These are phyloP conservation scores for Melipona bicolor DNA, from an alignment of 2,888 invertebrate species.

Conservation along the genomic window DNA sequence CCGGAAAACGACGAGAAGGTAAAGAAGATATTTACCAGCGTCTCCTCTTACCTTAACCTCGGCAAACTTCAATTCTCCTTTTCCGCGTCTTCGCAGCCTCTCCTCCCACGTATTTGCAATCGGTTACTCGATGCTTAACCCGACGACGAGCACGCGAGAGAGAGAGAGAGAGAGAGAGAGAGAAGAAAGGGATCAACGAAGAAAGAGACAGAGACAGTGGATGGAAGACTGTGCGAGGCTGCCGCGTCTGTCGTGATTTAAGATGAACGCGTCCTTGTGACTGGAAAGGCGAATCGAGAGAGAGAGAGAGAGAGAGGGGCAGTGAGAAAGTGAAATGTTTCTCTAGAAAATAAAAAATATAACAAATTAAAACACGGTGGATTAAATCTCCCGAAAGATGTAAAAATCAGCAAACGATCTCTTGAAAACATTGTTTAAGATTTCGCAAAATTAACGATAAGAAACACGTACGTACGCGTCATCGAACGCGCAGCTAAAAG, in stretches of 20 bases:
- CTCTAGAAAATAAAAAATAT: too few relatives aligned
- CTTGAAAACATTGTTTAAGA: too few relatives aligned
- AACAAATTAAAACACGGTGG: too few relatives aligned
- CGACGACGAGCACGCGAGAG: constrained; percentile 59
- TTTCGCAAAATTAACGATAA: too few relatives aligned
- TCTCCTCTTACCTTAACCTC: constrained; percentile 75
- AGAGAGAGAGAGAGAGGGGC: too few relatives aligned
- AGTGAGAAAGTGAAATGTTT: background rate
- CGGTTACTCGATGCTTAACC: constrained; percentile 77
- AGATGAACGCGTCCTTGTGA: constrained; percentile 46
- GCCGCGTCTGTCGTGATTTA: constrained; percentile 67
- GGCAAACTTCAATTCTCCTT: constrained; percentile 75
- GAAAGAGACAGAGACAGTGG: background rate
- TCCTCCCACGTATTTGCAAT: constrained; percentile 73
- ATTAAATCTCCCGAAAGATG: too few relatives aligned
- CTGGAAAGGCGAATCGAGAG: constrained; percentile 23
- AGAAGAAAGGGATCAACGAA: constrained; percentile 26
- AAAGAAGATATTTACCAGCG: constrained; percentile 75
- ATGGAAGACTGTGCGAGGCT: constrained; percentile 37
- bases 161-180: constrained; percentile 38
- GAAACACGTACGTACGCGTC: too few relatives aligned
- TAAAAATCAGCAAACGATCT: too few relatives aligned
- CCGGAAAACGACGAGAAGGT: constrained; percentile 57
- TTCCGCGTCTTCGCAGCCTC: constrained; percentile 58
- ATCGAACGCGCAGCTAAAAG: background rate